These are phyloP conservation scores for Salvelinus namaycush DNA, from an alignment of 2,113 vertebrate genomes.

Conservation along the genomic window DNA sequence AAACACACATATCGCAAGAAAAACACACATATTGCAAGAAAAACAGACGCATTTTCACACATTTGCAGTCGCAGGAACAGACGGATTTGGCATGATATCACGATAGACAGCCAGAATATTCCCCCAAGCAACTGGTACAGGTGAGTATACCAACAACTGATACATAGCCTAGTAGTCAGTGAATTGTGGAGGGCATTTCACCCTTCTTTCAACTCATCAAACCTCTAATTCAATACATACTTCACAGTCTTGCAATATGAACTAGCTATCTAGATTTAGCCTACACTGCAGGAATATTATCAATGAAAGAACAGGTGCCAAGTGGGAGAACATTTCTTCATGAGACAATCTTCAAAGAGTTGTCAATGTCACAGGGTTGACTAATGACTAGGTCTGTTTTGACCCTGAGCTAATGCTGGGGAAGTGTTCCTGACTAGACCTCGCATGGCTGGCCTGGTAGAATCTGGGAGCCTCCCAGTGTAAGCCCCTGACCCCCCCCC, in stretches of 20 bases:
- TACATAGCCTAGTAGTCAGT: neutral
- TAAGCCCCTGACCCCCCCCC: neutral
- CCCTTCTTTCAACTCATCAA: too few relatives aligned
- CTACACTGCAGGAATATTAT: too few relatives aligned
- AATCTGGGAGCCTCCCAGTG: conserved; percentile 26
- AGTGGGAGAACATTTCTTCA: neutral
- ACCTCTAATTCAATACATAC: too few relatives aligned
- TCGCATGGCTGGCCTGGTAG: conserved; percentile 22
- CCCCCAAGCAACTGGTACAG: conserved; percentile 47
- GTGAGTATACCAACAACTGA: conserved; percentile 34
- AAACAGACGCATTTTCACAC: conserved; percentile 11
- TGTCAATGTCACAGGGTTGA: neutral
- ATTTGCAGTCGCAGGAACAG: conserved; percentile 35
- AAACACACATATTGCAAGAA: conserved; percentile 26
- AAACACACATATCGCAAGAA: conserved; percentile 57
- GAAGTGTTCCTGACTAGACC: conserved; percentile 6
- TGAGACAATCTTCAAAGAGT: neutral
- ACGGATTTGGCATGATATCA: conserved; percentile 59
- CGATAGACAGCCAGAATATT: conserved; percentile 54
- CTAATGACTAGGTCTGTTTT: neutral
- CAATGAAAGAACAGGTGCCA: neutral
- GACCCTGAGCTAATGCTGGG: neutral
- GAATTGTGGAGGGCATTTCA: too few relatives aligned
- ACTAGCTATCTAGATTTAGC: too few relatives aligned
- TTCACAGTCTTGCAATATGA: too few relatives aligned